Percentiles rank a stretch among this genome's conserved stretches.
phyloP scores from a whole-genome alignment of 2,888 invertebrate genomes.

The Phyllotreta cruciferae region DNA sequence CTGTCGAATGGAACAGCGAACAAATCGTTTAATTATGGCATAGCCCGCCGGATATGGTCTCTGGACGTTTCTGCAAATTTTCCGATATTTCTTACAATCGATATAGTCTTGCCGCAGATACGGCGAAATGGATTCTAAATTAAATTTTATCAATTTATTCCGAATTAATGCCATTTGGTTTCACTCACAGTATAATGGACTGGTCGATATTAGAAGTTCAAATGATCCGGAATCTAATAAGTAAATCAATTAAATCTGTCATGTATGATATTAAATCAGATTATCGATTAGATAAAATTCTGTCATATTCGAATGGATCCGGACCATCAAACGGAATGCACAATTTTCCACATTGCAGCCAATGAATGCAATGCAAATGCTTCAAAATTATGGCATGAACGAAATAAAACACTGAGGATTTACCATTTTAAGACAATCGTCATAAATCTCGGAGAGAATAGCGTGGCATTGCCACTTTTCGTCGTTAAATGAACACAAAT shows the following conservation, averaged over 20 bases:
- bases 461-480: slow-evolving; percentile 6
- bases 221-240: too few relatives aligned
- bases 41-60: slow-evolving; percentile 48
- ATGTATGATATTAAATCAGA: too few relatives aligned
- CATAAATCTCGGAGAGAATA: neutral
- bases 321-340: too few relatives aligned
- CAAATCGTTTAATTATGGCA: slow-evolving; percentile 54
- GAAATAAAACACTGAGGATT: neutral
- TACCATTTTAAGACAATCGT: slow-evolving; percentile 6
- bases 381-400: neutral
- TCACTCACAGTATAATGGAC: too few relatives aligned
- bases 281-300: too few relatives aligned
- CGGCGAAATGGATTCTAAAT: slow-evolving; percentile 5
- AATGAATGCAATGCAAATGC: too few relatives aligned
- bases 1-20: slow-evolving; percentile 52
- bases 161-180: slow-evolving; percentile 2
- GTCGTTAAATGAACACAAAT: neutral
- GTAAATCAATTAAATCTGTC: too few relatives aligned
- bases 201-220: too few relatives aligned
- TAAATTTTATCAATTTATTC: slow-evolving; percentile 4
- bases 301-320: too few relatives aligned
- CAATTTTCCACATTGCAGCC: too few relatives aligned
- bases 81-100: slow-evolving; percentile 16
- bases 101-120: slow-evolving; percentile 4
- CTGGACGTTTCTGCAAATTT: slow-evolving; percentile 41